These are phyloP conservation scores for Cataglyphis livida DNA, from an alignment of 2,888 invertebrate genomes.

Conservation along the genomic window DNA sequence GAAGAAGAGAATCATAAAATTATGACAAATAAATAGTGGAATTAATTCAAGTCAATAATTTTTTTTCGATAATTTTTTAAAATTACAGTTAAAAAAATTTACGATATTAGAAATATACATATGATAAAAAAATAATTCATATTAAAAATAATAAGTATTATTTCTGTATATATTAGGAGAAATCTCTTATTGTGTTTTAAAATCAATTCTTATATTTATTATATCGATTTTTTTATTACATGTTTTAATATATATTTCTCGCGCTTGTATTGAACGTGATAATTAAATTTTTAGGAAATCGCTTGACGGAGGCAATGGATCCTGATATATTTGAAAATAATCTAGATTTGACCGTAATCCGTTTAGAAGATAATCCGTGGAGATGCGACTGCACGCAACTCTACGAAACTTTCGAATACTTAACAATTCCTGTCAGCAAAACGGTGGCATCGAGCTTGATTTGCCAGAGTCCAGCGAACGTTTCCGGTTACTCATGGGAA, in stretches of 20 bases:
- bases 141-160: neutral
- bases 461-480: slow-evolving; percentile 89
- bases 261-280: neutral
- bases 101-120: neutral
- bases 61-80: too few relatives aligned
- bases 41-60: neutral
- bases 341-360: slow-evolving; percentile 87
- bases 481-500: slow-evolving; percentile 90
- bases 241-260: neutral
- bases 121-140: neutral
- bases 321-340: slow-evolving; percentile 88
- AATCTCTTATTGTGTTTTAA: slow-evolving; percentile 1
- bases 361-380: slow-evolving; percentile 92
- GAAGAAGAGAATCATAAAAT: neutral
- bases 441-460: slow-evolving; percentile 87
- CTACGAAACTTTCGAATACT: slow-evolving; percentile 88
- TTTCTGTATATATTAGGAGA: neutral
- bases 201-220: neutral
- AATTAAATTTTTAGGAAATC: slow-evolving; percentile 87
- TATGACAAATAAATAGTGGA: neutral
- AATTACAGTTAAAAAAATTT: neutral
- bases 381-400: slow-evolving; percentile 90
- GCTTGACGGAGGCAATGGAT: slow-evolving; percentile 89
- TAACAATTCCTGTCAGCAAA: slow-evolving; percentile 88
- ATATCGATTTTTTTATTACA: neutral